A percentile compares a stretch with the other conserved stretches of the same genome.
These are phyloP conservation scores for Coptotermes formosanus DNA, from an alignment of 1,140 invertebrate genomes.

Conservation along the genomic window DNA sequence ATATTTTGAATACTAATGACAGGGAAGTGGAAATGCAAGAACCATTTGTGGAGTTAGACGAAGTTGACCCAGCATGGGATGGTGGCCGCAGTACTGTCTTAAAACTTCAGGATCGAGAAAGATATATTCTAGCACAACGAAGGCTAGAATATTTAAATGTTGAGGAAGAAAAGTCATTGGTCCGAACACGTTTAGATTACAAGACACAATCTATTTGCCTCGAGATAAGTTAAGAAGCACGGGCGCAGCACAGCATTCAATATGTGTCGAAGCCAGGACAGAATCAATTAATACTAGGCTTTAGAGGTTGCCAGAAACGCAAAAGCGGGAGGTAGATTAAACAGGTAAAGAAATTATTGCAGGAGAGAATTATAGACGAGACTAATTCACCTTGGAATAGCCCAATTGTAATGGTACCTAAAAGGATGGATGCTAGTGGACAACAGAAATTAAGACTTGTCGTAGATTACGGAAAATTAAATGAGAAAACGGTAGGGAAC, in stretches of 20 bases:
- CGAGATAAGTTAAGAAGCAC: conserved; percentile 29
- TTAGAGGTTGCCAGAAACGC: conserved; percentile 20
- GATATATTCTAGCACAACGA: no score
- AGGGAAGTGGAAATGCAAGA: no score
- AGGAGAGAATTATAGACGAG: conserved; percentile 36
- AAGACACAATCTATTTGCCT: conserved; percentile 30
- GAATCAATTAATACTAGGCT: conserved; percentile 17
- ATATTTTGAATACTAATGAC: no score
- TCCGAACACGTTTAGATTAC: no score
- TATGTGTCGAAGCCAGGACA: neutral
- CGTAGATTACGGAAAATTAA: conserved; percentile 40
- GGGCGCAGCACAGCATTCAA: no score
- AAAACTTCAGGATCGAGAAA: no score
- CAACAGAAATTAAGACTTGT: conserved; percentile 30
- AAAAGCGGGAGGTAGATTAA: conserved; percentile 29
- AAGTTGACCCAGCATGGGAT: no score
- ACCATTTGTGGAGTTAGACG: no score
- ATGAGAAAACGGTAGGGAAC: conserved; percentile 39
- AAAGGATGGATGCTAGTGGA: conserved; percentile 35
- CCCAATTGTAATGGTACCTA: conserved; percentile 38
- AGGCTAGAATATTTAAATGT: no score
- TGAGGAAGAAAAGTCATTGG: no score
- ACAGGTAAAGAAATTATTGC: conserved; percentile 33
- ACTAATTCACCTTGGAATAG: conserved; percentile 36
- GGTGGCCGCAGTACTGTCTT: no score